Conservation (phyloP, 1,140 invertebrate genomes). For the Brachionus asplanchnoidis region DNA sequence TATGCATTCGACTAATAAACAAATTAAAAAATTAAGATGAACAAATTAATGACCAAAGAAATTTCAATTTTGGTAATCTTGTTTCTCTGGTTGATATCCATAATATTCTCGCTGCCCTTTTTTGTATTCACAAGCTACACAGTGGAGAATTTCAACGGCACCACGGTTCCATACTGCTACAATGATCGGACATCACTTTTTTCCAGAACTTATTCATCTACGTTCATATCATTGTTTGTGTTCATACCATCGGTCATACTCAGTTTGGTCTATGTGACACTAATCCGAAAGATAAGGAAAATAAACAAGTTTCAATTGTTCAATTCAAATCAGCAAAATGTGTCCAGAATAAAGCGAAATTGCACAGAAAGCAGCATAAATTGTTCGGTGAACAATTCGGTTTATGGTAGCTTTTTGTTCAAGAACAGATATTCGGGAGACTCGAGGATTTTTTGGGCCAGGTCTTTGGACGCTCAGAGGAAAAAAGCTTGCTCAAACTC, state of each 20-base stretch:
- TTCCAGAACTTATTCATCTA: background rate
- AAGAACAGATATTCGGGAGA: background rate
- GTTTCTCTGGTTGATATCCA: background rate
- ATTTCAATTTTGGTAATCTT: background rate
- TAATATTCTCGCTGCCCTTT: background rate
- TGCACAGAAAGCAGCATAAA: background rate
- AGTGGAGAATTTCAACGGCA: background rate
- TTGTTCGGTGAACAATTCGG: background rate
- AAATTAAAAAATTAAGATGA: background rate
- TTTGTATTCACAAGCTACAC: background rate
- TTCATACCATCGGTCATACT: constrained; percentile 29
- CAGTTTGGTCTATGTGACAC: background rate
- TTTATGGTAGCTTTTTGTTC: background rate
- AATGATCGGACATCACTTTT: background rate
- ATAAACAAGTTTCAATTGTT: background rate
- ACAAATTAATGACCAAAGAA: background rate
- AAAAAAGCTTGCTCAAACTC: background rate
- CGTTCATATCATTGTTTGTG: background rate
- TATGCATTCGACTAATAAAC: no score
- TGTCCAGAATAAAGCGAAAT: background rate
- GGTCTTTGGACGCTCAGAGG: background rate
- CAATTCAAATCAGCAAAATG: background rate
- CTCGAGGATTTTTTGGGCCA: background rate
- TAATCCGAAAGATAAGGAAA: constrained; percentile 1
- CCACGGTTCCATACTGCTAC: background rate